Evolutionary conservation across 2,888 invertebrate species (phyloP), one percentile per base, ranked within the genome.

Genomic region (Scaeva pyrastri): DNA sequence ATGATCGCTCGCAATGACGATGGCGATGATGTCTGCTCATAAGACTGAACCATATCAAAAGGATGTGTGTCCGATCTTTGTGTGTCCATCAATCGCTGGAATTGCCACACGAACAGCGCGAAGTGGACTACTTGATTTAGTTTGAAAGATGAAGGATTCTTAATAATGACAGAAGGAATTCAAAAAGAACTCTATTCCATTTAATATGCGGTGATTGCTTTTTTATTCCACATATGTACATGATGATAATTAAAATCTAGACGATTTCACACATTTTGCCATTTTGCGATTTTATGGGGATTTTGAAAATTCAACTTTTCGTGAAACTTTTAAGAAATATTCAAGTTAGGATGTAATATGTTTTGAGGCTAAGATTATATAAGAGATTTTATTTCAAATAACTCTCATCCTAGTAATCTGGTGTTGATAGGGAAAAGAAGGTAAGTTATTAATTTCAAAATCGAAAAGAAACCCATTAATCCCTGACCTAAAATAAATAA

Each of bases 81-180:
- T 16, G 12, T 14, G 14, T 16, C 56, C 41, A 60, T 60, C 50
- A 66, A 19, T 50, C 6, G 48, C 11, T 19, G 10, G 45, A 64
- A 86, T 73, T 70, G 62, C 77, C 45, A 55, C 86, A 82, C 86
- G 77, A 82, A 64, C 36, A 21, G 16, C 60, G 23, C 1, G 21
- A 39, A 43, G 41, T 23, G 50, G 23, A 31, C 19, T 8, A 78
- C 66, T 86, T 82, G 86, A 86, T 86, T 86, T 82, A 82, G 86
- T 86, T n/a, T 86, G 74, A 60, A 74, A 77, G 58, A 74, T 41
- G 39, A 86, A 82, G 78, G 82, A 86, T 86, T 82, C 71, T 50
- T 71, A 84, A 88, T 88, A 88, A 88, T 88, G 88, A 87, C 88
- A 88, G 88, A 77, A 88, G 81, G 88, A 87, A 88, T 88, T 88